Conservation (phyloP, 2,888 invertebrate species). For the Hedychridium roseum region DNA sequence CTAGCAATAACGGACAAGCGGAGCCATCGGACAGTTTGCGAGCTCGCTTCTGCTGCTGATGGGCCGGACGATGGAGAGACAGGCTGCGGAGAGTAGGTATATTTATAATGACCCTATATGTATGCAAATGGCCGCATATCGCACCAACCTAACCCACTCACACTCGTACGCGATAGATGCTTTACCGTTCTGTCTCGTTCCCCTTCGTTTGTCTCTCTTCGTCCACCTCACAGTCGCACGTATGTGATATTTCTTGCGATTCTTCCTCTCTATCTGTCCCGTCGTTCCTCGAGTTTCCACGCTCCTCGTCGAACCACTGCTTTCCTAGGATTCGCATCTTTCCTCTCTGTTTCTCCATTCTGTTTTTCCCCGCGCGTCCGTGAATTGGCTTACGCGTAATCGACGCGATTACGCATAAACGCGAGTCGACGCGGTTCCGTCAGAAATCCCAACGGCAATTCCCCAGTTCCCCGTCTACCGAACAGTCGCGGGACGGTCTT, state of each 20-base stretch:
- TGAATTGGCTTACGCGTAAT: not conserved
- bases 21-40: slow-evolving; percentile 55
- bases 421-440: slow-evolving; percentile 27
- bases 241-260: not conserved
- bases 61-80: slow-evolving; percentile 53
- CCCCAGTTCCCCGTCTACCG: not conserved
- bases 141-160: slow-evolving; percentile 58
- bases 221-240: not conserved
- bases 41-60: slow-evolving; percentile 49
- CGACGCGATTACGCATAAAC: slow-evolving; percentile 45
- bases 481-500: too few relatives aligned
- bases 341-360: too few relatives aligned
- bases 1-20: slow-evolving; percentile 61
- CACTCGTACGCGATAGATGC: slow-evolving; percentile 54
- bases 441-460: slow-evolving; percentile 7
- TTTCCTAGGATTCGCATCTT: too few relatives aligned
- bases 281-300: too few relatives aligned
- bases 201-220: slow-evolving; percentile 1
- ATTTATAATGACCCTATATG: slow-evolving; percentile 64
- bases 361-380: too few relatives aligned
- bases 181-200: slow-evolving; percentile 2
- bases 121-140: slow-evolving; percentile 64
- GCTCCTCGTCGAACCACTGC: too few relatives aligned
- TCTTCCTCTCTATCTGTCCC: too few relatives aligned
- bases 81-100: slow-evolving; percentile 49